Percentiles rank a stretch among this genome's conserved stretches.
Conservation (phyloP, 2,888 invertebrate species). For the Archips crataeganus region DNA sequence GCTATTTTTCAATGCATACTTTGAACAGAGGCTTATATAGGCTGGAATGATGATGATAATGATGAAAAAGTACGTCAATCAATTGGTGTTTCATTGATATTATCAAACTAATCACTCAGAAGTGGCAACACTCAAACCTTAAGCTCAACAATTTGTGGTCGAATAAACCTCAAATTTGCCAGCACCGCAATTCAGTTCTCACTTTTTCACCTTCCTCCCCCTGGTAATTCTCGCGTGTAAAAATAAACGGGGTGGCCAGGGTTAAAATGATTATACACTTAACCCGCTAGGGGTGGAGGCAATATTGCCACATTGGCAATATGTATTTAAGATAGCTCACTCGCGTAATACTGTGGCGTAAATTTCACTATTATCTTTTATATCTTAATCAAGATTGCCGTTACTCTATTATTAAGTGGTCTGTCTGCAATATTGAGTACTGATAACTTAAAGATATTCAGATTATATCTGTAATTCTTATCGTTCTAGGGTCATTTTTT, state of each 20-base stretch:
- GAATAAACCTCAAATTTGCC: conserved; percentile 23
- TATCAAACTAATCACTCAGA: not conserved
- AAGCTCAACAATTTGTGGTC: not conserved
- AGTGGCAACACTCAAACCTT: not conserved
- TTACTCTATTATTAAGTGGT: no score
- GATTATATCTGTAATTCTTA: no score
- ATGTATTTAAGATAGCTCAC: not conserved
- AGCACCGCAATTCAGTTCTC: conserved; percentile 20
- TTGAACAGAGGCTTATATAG: no score
- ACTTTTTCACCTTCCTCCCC: conserved; percentile 33
- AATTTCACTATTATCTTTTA: no score
- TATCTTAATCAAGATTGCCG: no score
- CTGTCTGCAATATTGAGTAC: no score
- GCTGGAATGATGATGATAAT: no score
- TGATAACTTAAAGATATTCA: no score
- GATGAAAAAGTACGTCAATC: no score
- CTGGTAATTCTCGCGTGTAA: conserved; percentile 29
- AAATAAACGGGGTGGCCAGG: conserved; percentile 39
- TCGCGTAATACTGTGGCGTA: no score
- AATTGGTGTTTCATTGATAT: not conserved
- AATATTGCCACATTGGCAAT: not conserved
- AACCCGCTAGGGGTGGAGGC: conserved; percentile 18
- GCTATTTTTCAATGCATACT: no score
- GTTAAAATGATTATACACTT: conserved; percentile 41
- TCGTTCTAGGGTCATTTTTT: no score